Conservation (phyloP, 2,797 vertebrate genomes). For the Falco columbarius region DNA sequence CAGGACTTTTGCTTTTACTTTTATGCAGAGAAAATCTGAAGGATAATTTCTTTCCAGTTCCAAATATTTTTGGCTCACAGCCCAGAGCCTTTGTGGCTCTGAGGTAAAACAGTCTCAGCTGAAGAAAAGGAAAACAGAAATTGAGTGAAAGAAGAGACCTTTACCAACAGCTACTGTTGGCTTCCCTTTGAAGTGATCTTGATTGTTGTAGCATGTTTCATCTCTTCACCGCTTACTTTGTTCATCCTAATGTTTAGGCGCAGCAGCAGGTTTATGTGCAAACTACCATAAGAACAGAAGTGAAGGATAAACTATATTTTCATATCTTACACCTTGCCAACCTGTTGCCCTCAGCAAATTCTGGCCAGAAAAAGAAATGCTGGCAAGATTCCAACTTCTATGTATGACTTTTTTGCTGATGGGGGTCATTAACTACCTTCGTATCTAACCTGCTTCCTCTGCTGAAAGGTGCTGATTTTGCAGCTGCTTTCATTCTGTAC, state of each 20-base stretch:
- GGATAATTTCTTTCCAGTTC: neutral
- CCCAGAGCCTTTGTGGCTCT: neutral
- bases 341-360: neutral
- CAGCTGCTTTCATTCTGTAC: neutral
- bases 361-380: neutral
- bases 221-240: neutral
- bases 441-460: neutral
- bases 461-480: neutral
- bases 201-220: neutral
- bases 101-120: neutral
- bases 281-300: neutral
- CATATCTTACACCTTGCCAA: neutral
- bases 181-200: neutral
- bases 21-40: neutral
- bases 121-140: neutral
- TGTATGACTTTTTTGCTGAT: neutral
- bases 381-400: neutral
- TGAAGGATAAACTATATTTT: neutral
- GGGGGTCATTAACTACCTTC: neutral
- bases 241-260: neutral
- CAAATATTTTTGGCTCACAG: slow-evolving; percentile 7
- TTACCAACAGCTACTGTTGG: neutral
- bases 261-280: neutral
- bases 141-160: neutral
- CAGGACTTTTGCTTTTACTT: neutral